phyloP scores from a whole-genome alignment of 1,140 invertebrate genomes.

The Apis mellifera region DNA sequence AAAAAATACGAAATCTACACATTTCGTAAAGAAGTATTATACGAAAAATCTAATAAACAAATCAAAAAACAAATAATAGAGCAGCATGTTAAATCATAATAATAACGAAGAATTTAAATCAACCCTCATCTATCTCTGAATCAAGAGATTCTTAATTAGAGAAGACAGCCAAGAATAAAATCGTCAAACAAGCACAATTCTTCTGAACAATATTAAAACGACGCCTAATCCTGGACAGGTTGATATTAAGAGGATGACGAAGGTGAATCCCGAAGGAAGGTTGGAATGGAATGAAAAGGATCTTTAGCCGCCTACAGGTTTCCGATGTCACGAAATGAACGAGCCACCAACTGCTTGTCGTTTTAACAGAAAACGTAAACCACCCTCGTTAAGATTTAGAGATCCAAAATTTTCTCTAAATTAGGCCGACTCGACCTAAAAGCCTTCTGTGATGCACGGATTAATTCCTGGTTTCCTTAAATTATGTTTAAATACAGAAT shows the following conservation, averaged over 20 bases:
- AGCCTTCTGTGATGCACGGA: background rate
- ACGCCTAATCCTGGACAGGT: slow-evolving; percentile 2
- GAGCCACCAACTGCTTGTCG: background rate
- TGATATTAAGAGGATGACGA: slow-evolving; percentile 41
- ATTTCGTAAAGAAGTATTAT: no score
- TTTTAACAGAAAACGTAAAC: background rate
- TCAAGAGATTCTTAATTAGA: slow-evolving; percentile 12
- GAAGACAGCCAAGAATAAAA: background rate
- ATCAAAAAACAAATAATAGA: background rate
- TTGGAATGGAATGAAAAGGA: slow-evolving; percentile 1
- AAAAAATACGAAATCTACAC: no score
- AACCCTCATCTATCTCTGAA: background rate
- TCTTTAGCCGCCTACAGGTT: slow-evolving; percentile 58
- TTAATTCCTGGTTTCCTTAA: background rate
- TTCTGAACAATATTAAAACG: slow-evolving; percentile 33
- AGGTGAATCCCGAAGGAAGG: slow-evolving; percentile 17
- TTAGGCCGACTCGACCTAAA: background rate
- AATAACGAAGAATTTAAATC: no score
- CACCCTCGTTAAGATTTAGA: background rate
- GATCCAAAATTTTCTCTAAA: background rate
- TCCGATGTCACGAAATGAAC: slow-evolving; percentile 16
- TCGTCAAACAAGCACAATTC: slow-evolving; percentile 27
- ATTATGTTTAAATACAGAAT: background rate
- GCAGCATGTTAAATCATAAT: background rate
- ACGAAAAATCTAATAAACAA: background rate